A percentile compares a stretch with the other conserved stretches of the same genome.
These are phyloP conservation scores for Syngnathus scovelli DNA, from an alignment of 2,113 vertebrate genomes.

Conservation along the genomic window DNA sequence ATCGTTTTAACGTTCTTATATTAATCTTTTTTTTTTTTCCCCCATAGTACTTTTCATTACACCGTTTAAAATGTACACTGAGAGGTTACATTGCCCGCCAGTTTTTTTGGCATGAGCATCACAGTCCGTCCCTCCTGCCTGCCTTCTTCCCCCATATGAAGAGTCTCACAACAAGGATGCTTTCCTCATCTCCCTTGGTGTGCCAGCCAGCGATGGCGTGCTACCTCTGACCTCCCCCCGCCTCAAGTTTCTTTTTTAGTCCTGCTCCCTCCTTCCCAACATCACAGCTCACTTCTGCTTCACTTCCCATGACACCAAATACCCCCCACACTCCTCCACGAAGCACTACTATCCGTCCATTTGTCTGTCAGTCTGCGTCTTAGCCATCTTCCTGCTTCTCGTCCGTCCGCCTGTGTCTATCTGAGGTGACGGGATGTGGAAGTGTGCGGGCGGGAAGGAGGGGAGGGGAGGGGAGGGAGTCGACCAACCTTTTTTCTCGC, in stretches of 20 bases:
- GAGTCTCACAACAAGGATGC: not conserved
- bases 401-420: not conserved
- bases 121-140: not conserved
- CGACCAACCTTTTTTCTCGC: not conserved
- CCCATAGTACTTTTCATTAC: too few species aligned
- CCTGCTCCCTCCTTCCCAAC: conserved; percentile 31
- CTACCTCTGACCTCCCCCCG: not conserved
- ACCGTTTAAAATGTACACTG: not conserved
- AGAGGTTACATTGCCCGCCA: not conserved
- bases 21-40: too few species aligned
- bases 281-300: conserved; percentile 56
- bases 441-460: not conserved
- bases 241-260: conserved; percentile 28
- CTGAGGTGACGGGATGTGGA: conserved; percentile 1
- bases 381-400: conserved; percentile 1
- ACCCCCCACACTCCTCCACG: not conserved
- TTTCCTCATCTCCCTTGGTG: not conserved
- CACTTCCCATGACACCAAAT: conserved; percentile 46
- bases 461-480: not conserved
- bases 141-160: not conserved
- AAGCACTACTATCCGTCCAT: conserved; percentile 23
- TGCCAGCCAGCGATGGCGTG: not conserved
- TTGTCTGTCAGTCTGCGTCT: conserved; percentile 30
- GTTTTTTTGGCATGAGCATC: not conserved
- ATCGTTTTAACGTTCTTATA: too few species aligned